phyloP scores from a whole-genome alignment of 1,140 invertebrate species.

The Linepithema humile region DNA sequence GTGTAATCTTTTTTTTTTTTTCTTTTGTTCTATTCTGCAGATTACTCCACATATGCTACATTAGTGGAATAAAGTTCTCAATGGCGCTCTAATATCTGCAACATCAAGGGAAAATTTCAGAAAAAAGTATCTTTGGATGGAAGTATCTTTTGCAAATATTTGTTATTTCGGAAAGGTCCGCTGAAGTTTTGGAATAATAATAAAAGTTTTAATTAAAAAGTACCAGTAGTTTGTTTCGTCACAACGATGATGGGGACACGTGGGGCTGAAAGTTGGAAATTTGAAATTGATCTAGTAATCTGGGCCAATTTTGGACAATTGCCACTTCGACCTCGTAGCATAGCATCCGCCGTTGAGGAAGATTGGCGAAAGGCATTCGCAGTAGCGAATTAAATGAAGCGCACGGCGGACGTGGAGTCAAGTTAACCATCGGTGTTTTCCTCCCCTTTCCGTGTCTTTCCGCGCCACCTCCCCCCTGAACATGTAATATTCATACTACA shows the following conservation, averaged over 20 bases:
- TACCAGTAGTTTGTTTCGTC: neutral
- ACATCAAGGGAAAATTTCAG: neutral
- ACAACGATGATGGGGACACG: conserved; percentile 6
- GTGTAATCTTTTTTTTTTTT: conserved; percentile 12
- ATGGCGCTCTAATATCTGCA: neutral
- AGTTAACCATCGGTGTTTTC: neutral
- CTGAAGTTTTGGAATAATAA: conserved; percentile 12
- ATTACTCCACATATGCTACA: neutral
- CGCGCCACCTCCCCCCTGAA: neutral
- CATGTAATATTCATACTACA: conserved; percentile 51
- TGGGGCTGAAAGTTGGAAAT: neutral
- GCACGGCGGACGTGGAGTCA: neutral
- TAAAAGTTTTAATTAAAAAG: conserved; percentile 53
- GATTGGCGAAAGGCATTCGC: conserved; percentile 16
- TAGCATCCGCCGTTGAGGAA: neutral
- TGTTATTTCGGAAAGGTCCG: conserved; percentile 16
- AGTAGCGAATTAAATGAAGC: conserved; percentile 39
- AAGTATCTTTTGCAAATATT: neutral
- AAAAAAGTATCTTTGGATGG: neutral
- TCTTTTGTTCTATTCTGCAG: neutral
- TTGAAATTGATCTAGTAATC: conserved; percentile 34
- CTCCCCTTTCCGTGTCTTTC: too few relatives aligned
- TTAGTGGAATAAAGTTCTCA: neutral
- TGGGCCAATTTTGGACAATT: conserved; percentile 32
- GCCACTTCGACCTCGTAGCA: conserved; percentile 23